Conservation (phyloP, 2,113 vertebrate species). For the Euleptes europaea region DNA sequence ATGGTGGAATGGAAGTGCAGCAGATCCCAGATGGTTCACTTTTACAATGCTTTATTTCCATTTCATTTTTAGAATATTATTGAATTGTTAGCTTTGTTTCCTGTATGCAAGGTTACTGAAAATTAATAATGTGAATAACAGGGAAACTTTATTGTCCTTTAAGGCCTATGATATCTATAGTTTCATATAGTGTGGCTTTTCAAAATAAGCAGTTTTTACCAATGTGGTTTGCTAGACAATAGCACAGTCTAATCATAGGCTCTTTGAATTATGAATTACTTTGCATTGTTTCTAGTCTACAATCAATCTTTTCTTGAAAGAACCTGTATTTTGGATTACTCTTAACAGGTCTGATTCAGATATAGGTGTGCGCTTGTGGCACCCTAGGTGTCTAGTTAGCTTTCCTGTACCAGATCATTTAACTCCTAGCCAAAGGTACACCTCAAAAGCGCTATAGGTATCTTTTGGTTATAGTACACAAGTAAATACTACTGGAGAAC, state of each 20-base stretch:
- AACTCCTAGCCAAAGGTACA: too few species aligned
- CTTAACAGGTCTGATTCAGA: too few species aligned
- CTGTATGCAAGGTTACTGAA: neutral
- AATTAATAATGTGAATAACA: neutral
- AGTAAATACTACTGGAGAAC: too few species aligned
- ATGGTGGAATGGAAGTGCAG: neutral
- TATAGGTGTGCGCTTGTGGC: too few species aligned
- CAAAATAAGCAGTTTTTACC: neutral
- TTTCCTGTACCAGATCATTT: too few species aligned
- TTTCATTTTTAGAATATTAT: neutral
- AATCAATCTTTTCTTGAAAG: constrained; percentile 5
- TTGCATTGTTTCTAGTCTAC: constrained; percentile 26
- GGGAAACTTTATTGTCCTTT: neutral
- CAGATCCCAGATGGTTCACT: neutral
- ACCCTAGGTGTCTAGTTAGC: too few species aligned
- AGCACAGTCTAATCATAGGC: constrained; percentile 5
- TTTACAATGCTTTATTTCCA: neutral
- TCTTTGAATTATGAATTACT: neutral
- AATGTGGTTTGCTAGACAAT: neutral
- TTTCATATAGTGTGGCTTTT: neutral
- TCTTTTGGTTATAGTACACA: too few species aligned
- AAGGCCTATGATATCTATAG: neutral
- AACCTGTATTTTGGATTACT: too few species aligned
- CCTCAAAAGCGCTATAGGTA: too few species aligned
- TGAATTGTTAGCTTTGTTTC: neutral